A percentile compares a stretch with the other conserved stretches of the same genome.
Evolutionary conservation across 2,888 invertebrate species (phyloP).

Genomic region (Ditula angustiorana): DNA sequence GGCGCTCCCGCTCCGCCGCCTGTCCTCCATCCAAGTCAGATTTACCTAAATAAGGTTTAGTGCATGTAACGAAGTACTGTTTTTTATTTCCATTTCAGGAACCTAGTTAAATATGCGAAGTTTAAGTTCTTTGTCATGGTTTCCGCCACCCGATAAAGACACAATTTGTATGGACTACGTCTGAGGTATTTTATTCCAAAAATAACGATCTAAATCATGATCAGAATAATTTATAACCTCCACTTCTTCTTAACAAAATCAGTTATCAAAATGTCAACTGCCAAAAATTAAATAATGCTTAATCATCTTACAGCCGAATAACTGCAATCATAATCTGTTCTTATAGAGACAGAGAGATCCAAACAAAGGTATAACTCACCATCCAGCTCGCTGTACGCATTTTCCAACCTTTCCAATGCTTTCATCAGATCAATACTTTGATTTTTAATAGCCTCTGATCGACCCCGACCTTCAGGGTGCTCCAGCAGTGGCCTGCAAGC

Average conservation of each 20-base stretch:
- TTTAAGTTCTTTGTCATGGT: no score
- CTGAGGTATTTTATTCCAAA: no score
- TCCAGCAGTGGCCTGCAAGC: conserved; percentile 59
- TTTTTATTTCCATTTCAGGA: neutral
- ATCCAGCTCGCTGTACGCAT: conserved; percentile 51
- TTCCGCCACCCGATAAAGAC: no score
- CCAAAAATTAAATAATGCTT: no score
- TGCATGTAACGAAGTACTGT: no score
- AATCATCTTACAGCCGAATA: no score
- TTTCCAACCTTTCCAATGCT: conserved; percentile 62
- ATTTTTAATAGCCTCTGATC: conserved; percentile 48
- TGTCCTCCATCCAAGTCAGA: neutral
- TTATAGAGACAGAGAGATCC: neutral
- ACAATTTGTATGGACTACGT: no score
- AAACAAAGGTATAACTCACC: conserved; percentile 42
- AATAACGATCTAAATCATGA: no score
- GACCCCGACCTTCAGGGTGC: conserved; percentile 46
- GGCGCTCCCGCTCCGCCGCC: conserved; percentile 41
- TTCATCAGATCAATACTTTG: conserved; percentile 52
- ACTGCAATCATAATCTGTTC: no score
- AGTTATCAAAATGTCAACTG: no score
- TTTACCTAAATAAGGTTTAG: neutral
- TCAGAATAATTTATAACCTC: no score
- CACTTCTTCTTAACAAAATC: no score
- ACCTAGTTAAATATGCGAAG: neutral